Percentiles rank a stretch among this genome's conserved stretches.
Evolutionary conservation across 2,888 invertebrate species (phyloP).

Genomic region (Pachymerium ferrugineum): DNA sequence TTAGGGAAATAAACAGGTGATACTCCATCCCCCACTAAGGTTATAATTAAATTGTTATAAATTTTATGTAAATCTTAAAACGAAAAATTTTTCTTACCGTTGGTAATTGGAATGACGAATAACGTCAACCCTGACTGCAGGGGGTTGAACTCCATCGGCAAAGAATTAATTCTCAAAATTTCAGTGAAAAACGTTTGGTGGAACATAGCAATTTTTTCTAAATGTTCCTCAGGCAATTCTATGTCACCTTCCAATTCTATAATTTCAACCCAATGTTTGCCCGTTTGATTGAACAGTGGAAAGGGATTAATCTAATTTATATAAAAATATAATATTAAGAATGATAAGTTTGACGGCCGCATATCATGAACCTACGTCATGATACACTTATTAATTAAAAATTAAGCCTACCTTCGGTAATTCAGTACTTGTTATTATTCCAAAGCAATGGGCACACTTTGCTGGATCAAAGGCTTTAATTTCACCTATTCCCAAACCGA

Average conservation of each 20-base stretch:
- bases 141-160: background rate
- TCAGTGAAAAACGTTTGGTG: background rate
- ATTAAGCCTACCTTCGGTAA: background rate
- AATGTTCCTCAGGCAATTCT: background rate
- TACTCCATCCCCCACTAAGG: too few relatives aligned
- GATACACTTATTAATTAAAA: too few relatives aligned
- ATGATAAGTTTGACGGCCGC: too few relatives aligned
- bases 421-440: background rate
- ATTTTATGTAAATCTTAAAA: background rate
- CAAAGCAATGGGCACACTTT: background rate
- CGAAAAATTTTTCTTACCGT: background rate
- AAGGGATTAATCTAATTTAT: background rate
- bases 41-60: background rate
- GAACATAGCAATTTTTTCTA: background rate
- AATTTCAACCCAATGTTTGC: conserved; percentile 4
- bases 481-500: too few relatives aligned
- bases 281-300: background rate
- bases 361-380: too few relatives aligned
- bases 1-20: background rate
- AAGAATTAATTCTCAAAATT: background rate
- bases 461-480: too few relatives aligned
- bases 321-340: background rate
- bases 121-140: background rate
- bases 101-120: background rate
- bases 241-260: background rate